phyloP scores from a whole-genome alignment of 2,113 vertebrate genomes.

The Hydropotes inermis region DNA sequence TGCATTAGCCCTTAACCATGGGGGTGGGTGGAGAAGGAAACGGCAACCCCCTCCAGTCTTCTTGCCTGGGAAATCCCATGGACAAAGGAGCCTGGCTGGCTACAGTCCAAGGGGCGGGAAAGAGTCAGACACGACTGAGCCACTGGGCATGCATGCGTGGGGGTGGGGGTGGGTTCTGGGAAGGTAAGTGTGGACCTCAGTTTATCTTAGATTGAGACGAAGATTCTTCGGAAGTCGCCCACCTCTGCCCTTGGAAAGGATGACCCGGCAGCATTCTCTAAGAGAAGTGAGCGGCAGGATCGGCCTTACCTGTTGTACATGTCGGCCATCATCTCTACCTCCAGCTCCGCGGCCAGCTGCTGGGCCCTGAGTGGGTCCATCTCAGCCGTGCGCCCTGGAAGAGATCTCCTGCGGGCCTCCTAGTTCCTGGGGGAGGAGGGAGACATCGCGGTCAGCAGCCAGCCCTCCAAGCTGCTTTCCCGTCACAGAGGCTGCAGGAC shows the following conservation, averaged over 20 bases:
- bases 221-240: background rate
- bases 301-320: slow-evolving; percentile 94
- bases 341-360: slow-evolving; percentile 95
- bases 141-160: background rate
- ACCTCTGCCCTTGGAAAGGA: background rate
- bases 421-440: background rate
- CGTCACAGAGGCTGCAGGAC: background rate
- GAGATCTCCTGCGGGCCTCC: background rate
- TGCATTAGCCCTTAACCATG: background rate
- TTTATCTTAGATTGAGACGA: background rate
- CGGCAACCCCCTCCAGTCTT: background rate
- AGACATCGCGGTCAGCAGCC: background rate
- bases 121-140: background rate
- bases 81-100: background rate
- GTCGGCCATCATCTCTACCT: slow-evolving; percentile 99
- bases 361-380: slow-evolving; percentile 97
- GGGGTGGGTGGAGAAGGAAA: background rate
- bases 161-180: background rate
- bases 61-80: background rate
- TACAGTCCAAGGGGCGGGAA: background rate
- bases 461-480: background rate
- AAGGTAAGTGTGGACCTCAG: background rate
- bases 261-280: background rate
- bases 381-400: background rate
- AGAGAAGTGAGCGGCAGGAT: fast-evolving